Evolutionary conservation across 2,888 invertebrate genomes (phyloP), one percentile per base, ranked within the genome.

Genomic region (Scaptomyza cyrtandrae): DNA sequence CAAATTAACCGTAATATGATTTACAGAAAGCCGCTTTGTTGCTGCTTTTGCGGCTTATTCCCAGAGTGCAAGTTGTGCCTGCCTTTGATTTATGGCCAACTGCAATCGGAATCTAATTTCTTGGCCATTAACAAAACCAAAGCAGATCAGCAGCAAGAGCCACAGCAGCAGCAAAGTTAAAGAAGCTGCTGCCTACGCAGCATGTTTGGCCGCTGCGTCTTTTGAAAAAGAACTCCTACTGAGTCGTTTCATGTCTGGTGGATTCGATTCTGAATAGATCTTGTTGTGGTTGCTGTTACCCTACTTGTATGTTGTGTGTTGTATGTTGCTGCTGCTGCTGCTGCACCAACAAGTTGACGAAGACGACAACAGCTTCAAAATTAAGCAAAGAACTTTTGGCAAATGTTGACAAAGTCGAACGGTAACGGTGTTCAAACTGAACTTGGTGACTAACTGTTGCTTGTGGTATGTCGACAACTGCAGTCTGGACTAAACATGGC

Each of bases 81-180:
- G 56, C 54, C 62, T 86, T 76, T 85, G 85, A 85, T 85, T 85
- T 85, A 85, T 88, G 86, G 75, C 48, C 86, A 73, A 76, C 81
- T 78, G 71, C 80, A 85, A 86, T 85, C 73, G 75, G 73, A 88
- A 83, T 88, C 86, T 86, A 86, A 86, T 86, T 88, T 86, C 83
- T 80, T 88, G 72, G 73, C 80, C 84, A 86, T 88, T 86, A 88
- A 86, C 86, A 80, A 86, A 86, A 74, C 76, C 66, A 60, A 76
- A 79, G 68, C 66, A 65, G 44, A 66, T 53, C 46, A 24, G 27
- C 37, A 41, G 62, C 43, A 24, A 49, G 10, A 55, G 49, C 33
- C 46, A 52, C 53, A 27, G 45, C 10, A 49, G 62, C 43, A 19
- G 27, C 9, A 48, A 39, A 45, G 66, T n/a, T 33, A 37, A 27